These are phyloP conservation scores for Apamea crenata DNA, from an alignment of 2,888 invertebrate species.

Conservation along the genomic window DNA sequence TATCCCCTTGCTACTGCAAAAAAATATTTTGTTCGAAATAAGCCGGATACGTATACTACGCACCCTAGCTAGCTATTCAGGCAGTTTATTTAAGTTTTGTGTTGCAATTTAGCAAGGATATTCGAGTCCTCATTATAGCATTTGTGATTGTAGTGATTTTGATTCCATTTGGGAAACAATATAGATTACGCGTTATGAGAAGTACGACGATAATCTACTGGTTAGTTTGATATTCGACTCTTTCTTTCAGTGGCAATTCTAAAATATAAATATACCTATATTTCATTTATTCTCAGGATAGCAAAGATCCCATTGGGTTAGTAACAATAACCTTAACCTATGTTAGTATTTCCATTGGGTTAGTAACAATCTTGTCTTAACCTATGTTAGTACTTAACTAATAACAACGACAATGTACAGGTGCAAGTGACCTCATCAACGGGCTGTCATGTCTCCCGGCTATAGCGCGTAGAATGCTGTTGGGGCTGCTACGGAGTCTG, in stretches of 20 bases:
- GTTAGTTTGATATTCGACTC: background rate
- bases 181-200: background rate
- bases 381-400: too few species aligned
- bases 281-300: too few species aligned
- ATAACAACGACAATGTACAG: too few species aligned
- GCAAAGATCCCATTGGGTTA: too few species aligned
- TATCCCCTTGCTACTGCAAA: slow-evolving; percentile 68
- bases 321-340: too few species aligned
- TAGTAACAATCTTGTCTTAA: too few species aligned
- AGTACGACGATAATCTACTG: background rate
- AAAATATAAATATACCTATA: too few species aligned
- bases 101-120: slow-evolving; percentile 32
- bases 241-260: background rate
- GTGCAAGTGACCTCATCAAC: too few species aligned
- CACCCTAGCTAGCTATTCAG: slow-evolving; percentile 68
- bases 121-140: slow-evolving; percentile 10
- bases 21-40: slow-evolving; percentile 66
- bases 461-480: too few species aligned
- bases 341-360: too few species aligned
- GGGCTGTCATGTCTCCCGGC: too few species aligned
- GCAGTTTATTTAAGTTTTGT: slow-evolving; percentile 42
- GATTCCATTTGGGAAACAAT: background rate
- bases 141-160: slow-evolving; percentile 14
- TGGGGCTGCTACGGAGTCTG: too few species aligned
- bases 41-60: slow-evolving; percentile 19